Percentiles rank a stretch among this genome's conserved stretches.
Evolutionary conservation across 2,797 vertebrate species (phyloP).

Genomic region (Decapterus maruadsi): DNA sequence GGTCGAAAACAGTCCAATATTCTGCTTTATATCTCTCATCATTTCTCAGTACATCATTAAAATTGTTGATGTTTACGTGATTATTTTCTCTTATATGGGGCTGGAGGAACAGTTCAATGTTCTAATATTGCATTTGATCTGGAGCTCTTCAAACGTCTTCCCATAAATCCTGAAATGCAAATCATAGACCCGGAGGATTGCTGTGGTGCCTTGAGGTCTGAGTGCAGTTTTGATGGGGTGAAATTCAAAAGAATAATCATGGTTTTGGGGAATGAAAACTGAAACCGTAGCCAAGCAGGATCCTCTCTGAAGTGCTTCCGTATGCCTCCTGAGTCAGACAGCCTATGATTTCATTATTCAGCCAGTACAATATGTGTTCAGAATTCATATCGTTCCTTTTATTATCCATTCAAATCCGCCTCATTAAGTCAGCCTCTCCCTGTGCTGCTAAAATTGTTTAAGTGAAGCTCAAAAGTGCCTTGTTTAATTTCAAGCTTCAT

Average conservation of each 20-base stretch:
- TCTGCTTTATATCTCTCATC: constrained; percentile 67
- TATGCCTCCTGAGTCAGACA: constrained; percentile 75
- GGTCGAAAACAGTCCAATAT: constrained; percentile 37
- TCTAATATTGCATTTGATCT: constrained; percentile 74
- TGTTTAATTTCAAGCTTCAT: constrained; percentile 69
- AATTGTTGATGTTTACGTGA: constrained; percentile 59
- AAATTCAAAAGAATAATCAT: constrained; percentile 85
- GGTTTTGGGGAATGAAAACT: constrained; percentile 80
- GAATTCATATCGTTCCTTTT: constrained; percentile 74
- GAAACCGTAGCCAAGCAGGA: constrained; percentile 76
- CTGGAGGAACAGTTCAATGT: constrained; percentile 41
- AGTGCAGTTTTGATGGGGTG: constrained; percentile 79
- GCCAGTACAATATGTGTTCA: constrained; percentile 47
- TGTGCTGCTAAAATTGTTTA: constrained; percentile 58
- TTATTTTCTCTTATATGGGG: constrained; percentile 54
- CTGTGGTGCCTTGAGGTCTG: constrained; percentile 83
- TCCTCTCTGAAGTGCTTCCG: constrained; percentile 81
- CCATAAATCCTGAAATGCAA: constrained; percentile 80
- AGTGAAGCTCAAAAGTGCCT: constrained; percentile 69
- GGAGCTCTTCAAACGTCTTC: constrained; percentile 70
- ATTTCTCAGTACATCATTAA: constrained; percentile 57
- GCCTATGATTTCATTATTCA: constrained; percentile 71
- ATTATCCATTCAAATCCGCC: constrained; percentile 73
- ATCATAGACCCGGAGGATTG: constrained; percentile 77
- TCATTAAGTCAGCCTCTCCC: constrained; percentile 64